These are phyloP conservation scores for Notospermus geniculatus DNA, from an alignment of 1,140 invertebrate species.

Conservation along the genomic window DNA sequence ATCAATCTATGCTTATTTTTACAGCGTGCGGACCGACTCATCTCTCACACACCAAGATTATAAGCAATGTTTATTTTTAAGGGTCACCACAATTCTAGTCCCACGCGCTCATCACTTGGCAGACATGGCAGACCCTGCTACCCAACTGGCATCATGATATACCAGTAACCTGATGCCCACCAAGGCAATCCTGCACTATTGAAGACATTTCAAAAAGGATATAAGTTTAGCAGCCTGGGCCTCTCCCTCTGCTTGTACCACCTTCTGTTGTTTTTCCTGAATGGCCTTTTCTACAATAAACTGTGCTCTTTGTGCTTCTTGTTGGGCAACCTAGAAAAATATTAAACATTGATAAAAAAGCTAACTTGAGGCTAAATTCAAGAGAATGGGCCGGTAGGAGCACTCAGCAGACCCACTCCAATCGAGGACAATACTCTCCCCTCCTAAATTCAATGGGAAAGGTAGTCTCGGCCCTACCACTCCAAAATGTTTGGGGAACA, in stretches of 20 bases:
- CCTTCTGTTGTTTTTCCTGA: conserved; percentile 98
- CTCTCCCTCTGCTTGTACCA: conserved; percentile 99
- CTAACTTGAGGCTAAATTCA: too few relatives aligned
- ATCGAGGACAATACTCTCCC: too few relatives aligned
- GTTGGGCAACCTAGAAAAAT: conserved; percentile 77
- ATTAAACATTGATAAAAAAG: too few relatives aligned
- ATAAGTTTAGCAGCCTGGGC: conserved; percentile 83
- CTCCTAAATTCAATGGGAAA: too few relatives aligned
- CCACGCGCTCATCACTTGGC: conserved; percentile 12
- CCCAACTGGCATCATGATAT: too few relatives aligned
- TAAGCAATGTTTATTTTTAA: conserved; percentile 21
- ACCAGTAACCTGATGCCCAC: too few relatives aligned
- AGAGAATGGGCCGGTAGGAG: too few relatives aligned
- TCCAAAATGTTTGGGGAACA: too few relatives aligned
- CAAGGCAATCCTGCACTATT: too few relatives aligned
- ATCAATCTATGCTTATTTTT: conserved; percentile 29
- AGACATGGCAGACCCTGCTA: background rate
- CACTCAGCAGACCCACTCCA: too few relatives aligned
- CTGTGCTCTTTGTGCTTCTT: conserved; percentile 97
- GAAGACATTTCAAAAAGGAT: conserved; percentile 41
- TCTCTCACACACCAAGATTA: conserved; percentile 33
- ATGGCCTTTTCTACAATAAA: conserved; percentile 97
- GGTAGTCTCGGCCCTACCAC: too few relatives aligned
- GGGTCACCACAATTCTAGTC: conserved; percentile 10
- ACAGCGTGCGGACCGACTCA: conserved; percentile 23